Conservation (phyloP, 2,797 vertebrate genomes). For the Malurus splendens region DNA sequence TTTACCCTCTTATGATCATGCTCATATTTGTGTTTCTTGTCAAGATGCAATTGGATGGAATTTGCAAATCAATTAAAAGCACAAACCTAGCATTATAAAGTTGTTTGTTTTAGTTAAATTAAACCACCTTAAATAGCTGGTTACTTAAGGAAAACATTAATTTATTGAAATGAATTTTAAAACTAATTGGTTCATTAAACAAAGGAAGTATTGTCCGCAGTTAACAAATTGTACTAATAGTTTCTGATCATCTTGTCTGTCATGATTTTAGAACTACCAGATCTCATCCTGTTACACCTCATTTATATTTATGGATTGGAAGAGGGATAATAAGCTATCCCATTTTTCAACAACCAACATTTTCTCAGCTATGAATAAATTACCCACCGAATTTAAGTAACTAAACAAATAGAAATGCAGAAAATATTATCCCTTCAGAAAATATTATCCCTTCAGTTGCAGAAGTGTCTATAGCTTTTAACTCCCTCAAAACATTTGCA, state of each 20-base stretch:
- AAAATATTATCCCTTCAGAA: background rate
- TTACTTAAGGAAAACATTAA: constrained; percentile 13
- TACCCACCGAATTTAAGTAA: constrained; percentile 6
- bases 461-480: background rate
- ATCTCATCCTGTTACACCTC: constrained; percentile 18
- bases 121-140: constrained; percentile 14
- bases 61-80: constrained; percentile 20
- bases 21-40: background rate
- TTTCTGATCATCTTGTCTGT: constrained; percentile 32
- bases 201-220: background rate
- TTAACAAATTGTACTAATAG: constrained; percentile 27
- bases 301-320: constrained; percentile 49
- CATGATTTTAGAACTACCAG: constrained; percentile 24
- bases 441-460: background rate
- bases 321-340: background rate
- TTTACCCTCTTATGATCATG: background rate
- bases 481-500: background rate
- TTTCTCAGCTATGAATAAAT: constrained; percentile 32
- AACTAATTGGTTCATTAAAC: constrained; percentile 45
- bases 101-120: constrained; percentile 45
- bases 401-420: constrained; percentile 6
- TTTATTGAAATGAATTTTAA: constrained; percentile 22
- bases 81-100: background rate
- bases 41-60: background rate
- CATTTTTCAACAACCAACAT: constrained; percentile 6